phyloP scores from a whole-genome alignment of 2,888 invertebrate genomes.

The Petrolisthes manimaculis region DNA sequence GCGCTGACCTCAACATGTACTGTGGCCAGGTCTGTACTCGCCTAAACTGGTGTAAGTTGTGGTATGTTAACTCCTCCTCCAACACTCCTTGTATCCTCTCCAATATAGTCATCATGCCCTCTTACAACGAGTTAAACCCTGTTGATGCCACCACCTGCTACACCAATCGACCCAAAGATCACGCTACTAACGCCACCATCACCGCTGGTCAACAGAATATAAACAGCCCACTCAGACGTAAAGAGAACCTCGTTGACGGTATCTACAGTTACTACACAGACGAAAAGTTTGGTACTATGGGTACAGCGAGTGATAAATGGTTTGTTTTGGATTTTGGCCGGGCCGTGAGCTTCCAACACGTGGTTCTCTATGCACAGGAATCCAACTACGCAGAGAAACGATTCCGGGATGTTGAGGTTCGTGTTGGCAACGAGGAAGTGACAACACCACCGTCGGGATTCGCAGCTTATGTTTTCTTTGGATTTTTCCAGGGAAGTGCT shows the following conservation, averaged over 20 bases:
- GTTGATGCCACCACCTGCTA: not conserved
- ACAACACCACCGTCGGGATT: not conserved
- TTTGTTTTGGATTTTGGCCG: constrained; percentile 6
- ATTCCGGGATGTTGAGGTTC: not conserved
- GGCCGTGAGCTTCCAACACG: not conserved
- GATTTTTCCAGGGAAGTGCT: not conserved
- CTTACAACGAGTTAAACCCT: not conserved
- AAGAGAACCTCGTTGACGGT: constrained; percentile 2
- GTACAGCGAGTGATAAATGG: not conserved
- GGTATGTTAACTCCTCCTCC: not conserved
- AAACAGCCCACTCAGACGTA: not conserved
- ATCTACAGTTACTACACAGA: not conserved
- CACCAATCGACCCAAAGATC: not conserved
- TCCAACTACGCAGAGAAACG: not conserved
- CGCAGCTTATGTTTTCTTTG: not conserved
- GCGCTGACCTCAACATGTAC: not conserved
- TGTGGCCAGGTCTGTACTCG: not conserved
- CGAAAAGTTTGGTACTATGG: not conserved
- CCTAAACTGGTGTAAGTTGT: not conserved
- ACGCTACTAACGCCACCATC: not conserved
- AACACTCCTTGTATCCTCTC: not conserved
- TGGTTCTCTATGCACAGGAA: not conserved
- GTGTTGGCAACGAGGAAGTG: not conserved
- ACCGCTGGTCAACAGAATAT: not conserved
- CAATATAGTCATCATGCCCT: not conserved